Percentiles rank a stretch among this genome's conserved stretches.
Conservation (phyloP, 2,888 invertebrate genomes). For the Elegia similella region DNA sequence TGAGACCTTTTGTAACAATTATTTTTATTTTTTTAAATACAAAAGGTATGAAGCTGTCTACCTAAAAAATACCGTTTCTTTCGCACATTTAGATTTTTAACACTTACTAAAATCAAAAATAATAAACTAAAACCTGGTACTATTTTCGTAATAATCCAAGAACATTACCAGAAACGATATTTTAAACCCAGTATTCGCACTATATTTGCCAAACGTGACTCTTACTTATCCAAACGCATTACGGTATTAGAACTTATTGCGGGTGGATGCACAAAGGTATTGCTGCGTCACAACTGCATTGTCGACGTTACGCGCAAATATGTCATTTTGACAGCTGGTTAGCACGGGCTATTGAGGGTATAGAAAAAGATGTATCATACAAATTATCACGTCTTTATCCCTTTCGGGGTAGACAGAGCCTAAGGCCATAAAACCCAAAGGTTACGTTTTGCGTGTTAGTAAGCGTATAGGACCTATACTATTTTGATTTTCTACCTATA, state of each 20-base stretch:
- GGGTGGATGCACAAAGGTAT: slow-evolving; percentile 25
- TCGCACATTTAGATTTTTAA: too few species aligned
- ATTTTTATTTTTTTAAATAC: too few species aligned
- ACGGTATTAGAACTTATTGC: slow-evolving; percentile 42
- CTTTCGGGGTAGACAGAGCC: too few species aligned
- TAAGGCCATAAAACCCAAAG: too few species aligned
- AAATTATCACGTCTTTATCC: background rate
- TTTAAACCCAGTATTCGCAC: slow-evolving; percentile 12
- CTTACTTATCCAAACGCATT: slow-evolving; percentile 43
- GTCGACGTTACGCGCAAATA: slow-evolving; percentile 60
- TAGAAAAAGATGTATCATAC: background rate
- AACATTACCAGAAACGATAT: background rate
- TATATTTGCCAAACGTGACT: slow-evolving; percentile 58
- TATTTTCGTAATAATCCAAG: background rate
- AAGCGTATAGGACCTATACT: too few species aligned
- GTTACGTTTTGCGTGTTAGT: too few species aligned
- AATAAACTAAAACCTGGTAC: too few species aligned
- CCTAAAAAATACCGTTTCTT: too few species aligned
- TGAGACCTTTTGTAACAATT: too few species aligned
- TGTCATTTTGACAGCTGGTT: slow-evolving; percentile 48
- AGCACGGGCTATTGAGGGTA: background rate
- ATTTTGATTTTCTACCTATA: too few species aligned
- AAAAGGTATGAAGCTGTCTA: too few species aligned
- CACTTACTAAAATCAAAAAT: too few species aligned
- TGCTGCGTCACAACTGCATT: slow-evolving; percentile 47